phyloP scores from a whole-genome alignment of 2,888 invertebrate genomes.

The Cephonodes hylas region DNA sequence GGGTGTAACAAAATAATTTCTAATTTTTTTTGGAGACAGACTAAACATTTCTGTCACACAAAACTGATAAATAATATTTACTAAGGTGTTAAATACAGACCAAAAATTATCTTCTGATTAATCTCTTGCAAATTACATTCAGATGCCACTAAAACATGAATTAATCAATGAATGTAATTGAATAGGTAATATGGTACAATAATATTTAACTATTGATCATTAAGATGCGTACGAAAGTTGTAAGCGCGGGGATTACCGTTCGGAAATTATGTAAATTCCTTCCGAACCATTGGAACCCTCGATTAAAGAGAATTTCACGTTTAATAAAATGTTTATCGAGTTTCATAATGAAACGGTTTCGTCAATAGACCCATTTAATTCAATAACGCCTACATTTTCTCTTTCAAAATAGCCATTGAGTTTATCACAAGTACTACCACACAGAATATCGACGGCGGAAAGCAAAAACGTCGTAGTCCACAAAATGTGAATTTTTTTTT shows the following conservation, averaged over 20 bases:
- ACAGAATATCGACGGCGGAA: too few species aligned
- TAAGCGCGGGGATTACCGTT: constrained; percentile 41
- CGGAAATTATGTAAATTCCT: constrained; percentile 47
- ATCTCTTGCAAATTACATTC: too few species aligned
- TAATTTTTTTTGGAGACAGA: too few species aligned
- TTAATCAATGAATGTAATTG: background rate
- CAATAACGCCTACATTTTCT: background rate
- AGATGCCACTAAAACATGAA: background rate
- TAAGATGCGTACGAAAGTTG: constrained; percentile 32
- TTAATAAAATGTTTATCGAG: constrained; percentile 26
- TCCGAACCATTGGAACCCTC: constrained; percentile 18
- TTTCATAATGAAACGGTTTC: constrained; percentile 23
- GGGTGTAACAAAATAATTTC: too few species aligned
- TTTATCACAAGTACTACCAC: background rate
- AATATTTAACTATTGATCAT: constrained; percentile 34
- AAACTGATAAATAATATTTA: background rate
- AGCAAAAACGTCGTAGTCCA: too few species aligned
- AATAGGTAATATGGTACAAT: constrained; percentile 31
- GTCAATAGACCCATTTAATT: constrained; percentile 19
- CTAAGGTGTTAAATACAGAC: too few species aligned
- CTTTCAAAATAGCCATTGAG: background rate
- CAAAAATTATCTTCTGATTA: too few species aligned
- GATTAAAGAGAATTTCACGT: constrained; percentile 22
- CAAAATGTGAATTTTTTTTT: too few species aligned
- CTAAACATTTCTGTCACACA: background rate